These are phyloP conservation scores for Busseola fusca DNA, from an alignment of 2,888 invertebrate species.

Conservation along the genomic window DNA sequence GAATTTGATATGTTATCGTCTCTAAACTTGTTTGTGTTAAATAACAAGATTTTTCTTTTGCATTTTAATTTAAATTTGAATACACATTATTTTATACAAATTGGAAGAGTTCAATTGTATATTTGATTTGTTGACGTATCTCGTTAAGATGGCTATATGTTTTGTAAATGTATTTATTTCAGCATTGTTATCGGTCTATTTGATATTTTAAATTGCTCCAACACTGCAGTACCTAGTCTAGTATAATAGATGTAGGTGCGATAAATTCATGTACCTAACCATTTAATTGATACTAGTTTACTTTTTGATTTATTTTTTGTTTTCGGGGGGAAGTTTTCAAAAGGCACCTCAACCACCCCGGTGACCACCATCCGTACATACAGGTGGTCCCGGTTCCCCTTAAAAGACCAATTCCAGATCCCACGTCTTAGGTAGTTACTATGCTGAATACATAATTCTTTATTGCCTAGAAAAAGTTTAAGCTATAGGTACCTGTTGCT, in stretches of 20 bases:
- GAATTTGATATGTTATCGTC: conserved; percentile 21
- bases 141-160: conserved; percentile 8
- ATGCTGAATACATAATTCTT: too few species aligned
- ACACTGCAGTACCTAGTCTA: too few species aligned
- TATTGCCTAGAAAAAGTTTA: neutral
- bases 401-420: too few species aligned
- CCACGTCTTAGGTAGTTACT: too few species aligned
- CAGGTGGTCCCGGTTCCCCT: too few species aligned
- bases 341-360: too few species aligned
- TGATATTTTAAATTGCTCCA: neutral
- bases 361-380: too few species aligned
- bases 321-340: too few species aligned
- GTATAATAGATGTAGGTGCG: neutral
- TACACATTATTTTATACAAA: conserved; percentile 14
- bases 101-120: conserved; percentile 33
- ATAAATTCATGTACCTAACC: neutral
- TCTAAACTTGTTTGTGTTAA: conserved; percentile 19
- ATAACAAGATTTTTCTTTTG: conserved; percentile 33
- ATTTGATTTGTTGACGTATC: conserved; percentile 39
- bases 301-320: too few species aligned
- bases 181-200: neutral
- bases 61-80: conserved; percentile 32
- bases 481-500: neutral
- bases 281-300: neutral
- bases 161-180: conserved; percentile 18